phyloP scores from a whole-genome alignment of 2,113 vertebrate species.

The Cebidichthys violaceus region DNA sequence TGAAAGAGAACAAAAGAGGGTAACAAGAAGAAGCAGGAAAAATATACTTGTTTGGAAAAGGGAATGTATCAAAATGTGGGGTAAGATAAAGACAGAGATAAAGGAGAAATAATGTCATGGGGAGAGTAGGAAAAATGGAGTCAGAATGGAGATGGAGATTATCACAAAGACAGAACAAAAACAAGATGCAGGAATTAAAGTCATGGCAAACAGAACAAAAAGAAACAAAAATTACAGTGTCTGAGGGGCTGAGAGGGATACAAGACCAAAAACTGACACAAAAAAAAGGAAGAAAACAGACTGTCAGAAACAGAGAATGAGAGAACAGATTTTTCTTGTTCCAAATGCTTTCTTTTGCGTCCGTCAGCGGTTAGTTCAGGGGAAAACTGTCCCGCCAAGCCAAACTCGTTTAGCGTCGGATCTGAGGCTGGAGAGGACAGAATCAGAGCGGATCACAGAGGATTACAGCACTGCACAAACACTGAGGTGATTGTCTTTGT shows the following conservation, averaged over 20 bases:
- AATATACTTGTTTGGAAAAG: neutral
- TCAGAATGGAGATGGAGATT: neutral
- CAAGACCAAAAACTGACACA: conserved; percentile 16
- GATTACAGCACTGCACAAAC: conserved; percentile 55
- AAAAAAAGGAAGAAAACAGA: conserved; percentile 12
- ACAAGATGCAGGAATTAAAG: conserved; percentile 1
- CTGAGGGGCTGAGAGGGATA: conserved; percentile 13
- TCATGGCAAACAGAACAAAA: conserved; percentile 28
- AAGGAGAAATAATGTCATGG: neutral
- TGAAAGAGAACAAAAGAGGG: neutral
- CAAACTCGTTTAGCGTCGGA: conserved; percentile 73
- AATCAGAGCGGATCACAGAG: conserved; percentile 63
- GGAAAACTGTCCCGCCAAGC: conserved; percentile 58
- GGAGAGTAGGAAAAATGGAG: neutral
- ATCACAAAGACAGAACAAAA: neutral
- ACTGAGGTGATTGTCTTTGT: conserved; percentile 48
- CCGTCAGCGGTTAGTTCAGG: conserved; percentile 70
- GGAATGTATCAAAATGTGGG: too few relatives aligned
- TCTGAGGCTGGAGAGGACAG: conserved; percentile 67
- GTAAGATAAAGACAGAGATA: neutral
- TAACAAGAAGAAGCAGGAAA: neutral
- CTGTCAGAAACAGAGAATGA: conserved; percentile 11
- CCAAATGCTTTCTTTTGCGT: conserved; percentile 74
- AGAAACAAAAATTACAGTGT: conserved; percentile 28
- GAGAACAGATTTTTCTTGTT: conserved; percentile 62